phyloP scores from a whole-genome alignment of 2,113 vertebrate species.

The Bos indicus region DNA sequence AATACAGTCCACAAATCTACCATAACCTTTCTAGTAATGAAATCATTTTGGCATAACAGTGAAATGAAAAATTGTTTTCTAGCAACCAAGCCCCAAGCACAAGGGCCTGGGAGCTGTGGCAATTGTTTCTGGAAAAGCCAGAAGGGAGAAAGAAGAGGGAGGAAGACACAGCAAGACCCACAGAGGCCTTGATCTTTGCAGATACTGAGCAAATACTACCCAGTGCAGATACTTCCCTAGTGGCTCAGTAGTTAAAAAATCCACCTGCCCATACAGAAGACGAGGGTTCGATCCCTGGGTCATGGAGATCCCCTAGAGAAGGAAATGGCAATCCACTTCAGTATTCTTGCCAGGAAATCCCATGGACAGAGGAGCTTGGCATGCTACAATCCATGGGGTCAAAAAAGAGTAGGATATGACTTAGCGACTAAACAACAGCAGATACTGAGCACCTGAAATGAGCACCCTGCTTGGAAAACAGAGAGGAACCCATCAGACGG shows the following conservation, averaged over 20 bases:
- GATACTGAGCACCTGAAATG: not conserved
- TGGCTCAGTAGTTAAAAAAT: not conserved
- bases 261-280: not conserved
- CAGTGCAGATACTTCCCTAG: not conserved
- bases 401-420: not conserved
- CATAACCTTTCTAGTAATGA: not conserved
- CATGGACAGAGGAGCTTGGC: not conserved
- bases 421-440: not conserved
- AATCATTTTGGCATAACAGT: not conserved
- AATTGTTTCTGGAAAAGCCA: not conserved
- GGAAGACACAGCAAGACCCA: rapidly evolving
- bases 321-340: not conserved
- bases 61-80: not conserved
- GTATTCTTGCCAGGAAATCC: not conserved
- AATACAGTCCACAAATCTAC: not conserved
- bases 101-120: not conserved
- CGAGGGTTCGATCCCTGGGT: not conserved
- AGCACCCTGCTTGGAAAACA: rapidly evolving
- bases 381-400: not conserved
- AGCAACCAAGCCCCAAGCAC: not conserved
- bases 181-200: not conserved
- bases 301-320: not conserved
- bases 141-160: not conserved
- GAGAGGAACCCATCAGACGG: not conserved
- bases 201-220: not conserved